Evolutionary conservation across 2,888 invertebrate species (phyloP).

Genomic region (Drosophila infuscata): DNA sequence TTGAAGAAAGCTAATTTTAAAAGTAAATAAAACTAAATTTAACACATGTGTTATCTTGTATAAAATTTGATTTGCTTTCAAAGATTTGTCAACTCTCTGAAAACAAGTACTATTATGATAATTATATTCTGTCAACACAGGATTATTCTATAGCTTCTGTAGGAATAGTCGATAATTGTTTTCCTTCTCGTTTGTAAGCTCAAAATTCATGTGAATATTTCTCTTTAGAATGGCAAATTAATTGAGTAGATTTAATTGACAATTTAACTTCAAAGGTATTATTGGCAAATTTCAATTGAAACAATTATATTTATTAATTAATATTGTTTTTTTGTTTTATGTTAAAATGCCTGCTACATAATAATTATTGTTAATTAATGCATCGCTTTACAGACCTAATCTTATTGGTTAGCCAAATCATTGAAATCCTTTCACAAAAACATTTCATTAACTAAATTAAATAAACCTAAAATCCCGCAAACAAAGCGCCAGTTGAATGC

Average conservation of each 20-base stretch:
- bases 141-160: neutral
- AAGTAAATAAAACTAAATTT: neutral
- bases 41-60: neutral
- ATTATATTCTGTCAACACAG: neutral
- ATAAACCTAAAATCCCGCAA: conserved; percentile 58
- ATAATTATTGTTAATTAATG: conserved; percentile 30
- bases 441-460: conserved; percentile 74
- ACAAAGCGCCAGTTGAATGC: conserved; percentile 58
- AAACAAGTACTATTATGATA: neutral
- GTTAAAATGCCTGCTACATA: neutral
- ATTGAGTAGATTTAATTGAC: neutral
- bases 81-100: neutral
- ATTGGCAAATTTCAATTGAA: neutral
- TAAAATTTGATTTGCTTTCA: neutral
- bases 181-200: neutral
- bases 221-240: neutral
- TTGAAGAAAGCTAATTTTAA: neutral
- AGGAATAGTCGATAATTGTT: neutral
- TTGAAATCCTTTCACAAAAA: conserved; percentile 20
- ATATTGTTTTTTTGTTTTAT: neutral
- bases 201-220: neutral
- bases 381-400: conserved; percentile 22
- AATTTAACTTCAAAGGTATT: neutral
- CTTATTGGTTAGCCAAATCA: conserved; percentile 27
- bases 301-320: neutral